Base-by-base conservation (phyloP, 2,797 vertebrate genomes). In the Centropyge bicolor region DNA sequence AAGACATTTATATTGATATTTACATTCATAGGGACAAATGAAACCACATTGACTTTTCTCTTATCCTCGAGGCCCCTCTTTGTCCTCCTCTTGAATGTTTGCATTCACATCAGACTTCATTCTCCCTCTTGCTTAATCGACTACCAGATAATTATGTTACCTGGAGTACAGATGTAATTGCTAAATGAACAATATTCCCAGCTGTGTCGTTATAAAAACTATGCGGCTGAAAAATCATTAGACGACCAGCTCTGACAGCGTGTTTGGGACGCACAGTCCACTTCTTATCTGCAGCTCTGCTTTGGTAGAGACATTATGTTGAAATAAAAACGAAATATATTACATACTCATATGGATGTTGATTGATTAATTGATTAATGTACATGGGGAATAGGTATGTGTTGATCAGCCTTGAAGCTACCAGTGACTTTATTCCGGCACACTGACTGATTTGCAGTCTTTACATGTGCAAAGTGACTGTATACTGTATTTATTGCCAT, bases 101-200 rank as follows among this genome's bases (percentile, higher is more conserved):
- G 16, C 51, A 77, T 61, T 45, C 62, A 74, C 45, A 35, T 54
- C 13, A 38, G 3, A 51, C 40, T 45, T 64, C 2, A 27, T 36
- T 3, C 0, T 16, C 64, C 19, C 27, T 70, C 6, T 24, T 70
- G 67, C 35, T 49, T 73, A 55, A 80, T 80, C 0, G 54, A 19
- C 61, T 61, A 22, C 5, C 3, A 49, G 8, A 9, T 69, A 81
- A 70, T 79, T 63, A 81, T 69, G 4, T 52, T 46, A 35, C 59
- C 36, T 57, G 22, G 35, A 41, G 52, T 48, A 16, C 57, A 36
- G 70, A 64, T 41, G 54, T 43, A 69, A 76, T 40, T 76, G 17
- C 57, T 66, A 22, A 52, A 56, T 38, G 6, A 66, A 67, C 54
- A 27, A 20, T 9, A 66, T 69, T 59, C 46, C 67, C 11, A 6